Base-by-base conservation (phyloP, 2,113 vertebrate genomes). In the Rhynchomys soricoides region DNA sequence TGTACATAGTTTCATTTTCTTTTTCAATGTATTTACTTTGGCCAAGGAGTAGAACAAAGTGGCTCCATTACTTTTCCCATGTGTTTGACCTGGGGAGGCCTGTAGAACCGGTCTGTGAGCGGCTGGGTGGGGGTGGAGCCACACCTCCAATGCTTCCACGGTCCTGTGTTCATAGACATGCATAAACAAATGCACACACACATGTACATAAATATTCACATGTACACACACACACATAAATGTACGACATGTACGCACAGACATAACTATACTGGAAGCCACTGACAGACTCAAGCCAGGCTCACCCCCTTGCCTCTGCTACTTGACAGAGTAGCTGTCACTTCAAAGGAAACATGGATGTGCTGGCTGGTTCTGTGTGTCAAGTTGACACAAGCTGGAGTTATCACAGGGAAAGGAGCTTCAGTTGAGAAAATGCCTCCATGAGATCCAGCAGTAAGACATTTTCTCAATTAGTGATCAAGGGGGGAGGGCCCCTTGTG, bases 301-400 rank as follows among this genome's bases (percentile, higher is more conserved):
- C 55, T 62, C 40, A 50, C 15, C 7, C 15, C 12, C 68, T 90
- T 82, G 31, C 2, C 52, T 68, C 43, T 87, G 5, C 26, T 66
- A 31, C 12, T 85, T 88, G 55, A 89, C 62, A 21, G 75, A 57
- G 21, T 40, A 37, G 52, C 16, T 73, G 16, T 66, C 22, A 79
- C 78, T 91, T 78, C 82, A 85, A n/a, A 96, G 90, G 62, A 96
- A 66, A 15, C 74, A 10, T 52, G n/a, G n/a, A n/a, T n/a, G n/a
- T n/a, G n/a, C n/a, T n/a, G n/a, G n/a, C n/a, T n/a, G n/a, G n/a
- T n/a, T n/a, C n/a, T n/a, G n/a, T n/a, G n/a, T n/a, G n/a, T n/a
- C n/a, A n/a, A n/a, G n/a, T n/a, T n/a, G n/a, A n/a, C n/a, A n/a
- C n/a, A n/a, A n/a, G n/a, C n/a, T n/a, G n/a, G n/a, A n/a, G n/a